Percentiles rank a stretch among this genome's conserved stretches.
Evolutionary conservation across 2,888 invertebrate species (phyloP).

Genomic region (Leucozona laternaria): DNA sequence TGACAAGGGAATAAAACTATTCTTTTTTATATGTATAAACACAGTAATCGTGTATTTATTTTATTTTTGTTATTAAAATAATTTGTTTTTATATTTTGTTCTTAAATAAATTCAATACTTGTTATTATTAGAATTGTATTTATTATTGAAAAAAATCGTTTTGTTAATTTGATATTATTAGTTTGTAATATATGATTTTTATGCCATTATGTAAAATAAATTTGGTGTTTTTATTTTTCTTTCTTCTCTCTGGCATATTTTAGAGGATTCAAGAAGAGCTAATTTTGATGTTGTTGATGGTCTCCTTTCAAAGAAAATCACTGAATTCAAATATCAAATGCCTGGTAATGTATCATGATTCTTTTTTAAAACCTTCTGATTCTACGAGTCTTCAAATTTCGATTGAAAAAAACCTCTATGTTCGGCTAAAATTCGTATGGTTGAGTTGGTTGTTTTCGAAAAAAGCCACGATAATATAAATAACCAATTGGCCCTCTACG

Average conservation of each 20-base stretch:
- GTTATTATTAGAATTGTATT: no score
- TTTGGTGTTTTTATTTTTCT: slow-evolving; percentile 30
- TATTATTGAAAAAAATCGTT: slow-evolving; percentile 47
- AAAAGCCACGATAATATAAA: no score
- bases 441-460: no score
- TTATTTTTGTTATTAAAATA: slow-evolving; percentile 44
- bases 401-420: no score
- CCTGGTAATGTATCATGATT: no score
- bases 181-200: slow-evolving; percentile 70
- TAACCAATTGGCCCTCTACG: no score
- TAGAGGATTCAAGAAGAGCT: neutral
- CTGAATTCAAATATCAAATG: no score
- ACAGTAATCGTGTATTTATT: slow-evolving; percentile 11
- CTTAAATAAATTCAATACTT: slow-evolving; percentile 19
- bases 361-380: no score
- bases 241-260: neutral
- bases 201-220: slow-evolving; percentile 52
- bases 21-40: slow-evolving; percentile 2
- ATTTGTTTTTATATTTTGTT: slow-evolving; percentile 25
- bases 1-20: slow-evolving; percentile 4
- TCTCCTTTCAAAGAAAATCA: no score
- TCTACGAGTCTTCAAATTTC: no score
- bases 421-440: no score
- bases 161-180: slow-evolving; percentile 61
- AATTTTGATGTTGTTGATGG: no score